Evolutionary conservation across 1,140 invertebrate species (phyloP), one percentile per base, ranked within the genome.

Genomic region (Drosophila rhopaloa): DNA sequence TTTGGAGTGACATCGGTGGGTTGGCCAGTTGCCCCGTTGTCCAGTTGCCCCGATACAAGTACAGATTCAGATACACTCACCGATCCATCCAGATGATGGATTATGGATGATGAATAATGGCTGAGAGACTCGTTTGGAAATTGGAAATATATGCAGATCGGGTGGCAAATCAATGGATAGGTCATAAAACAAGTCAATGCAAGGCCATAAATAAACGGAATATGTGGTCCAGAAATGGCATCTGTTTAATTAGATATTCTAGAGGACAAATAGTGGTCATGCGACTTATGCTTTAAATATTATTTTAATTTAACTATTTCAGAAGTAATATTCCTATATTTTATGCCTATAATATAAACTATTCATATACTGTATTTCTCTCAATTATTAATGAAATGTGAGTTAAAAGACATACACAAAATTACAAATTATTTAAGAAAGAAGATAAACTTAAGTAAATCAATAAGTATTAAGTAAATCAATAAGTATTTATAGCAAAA

Each of bases 1-100:
- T 73, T 79, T 73, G 35, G 41, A 32, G 44, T 29, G 60, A 60
- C 60, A 19, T 37, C 29, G n/a, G 8, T 32, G n/a, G 16, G 35
- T 19, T 48, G 61, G 8, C 19, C 4, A 13, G 38, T 24, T 40
- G 27, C 5, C 11, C 24, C 51, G 37, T 19, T 50, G 27, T 5
- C 11, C 24, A 57, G 37, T 19, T 50, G 32, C 16, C 41, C 41
- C 63, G 38, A 19, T 41, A 48, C 19, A 24, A 24, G 35, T 38
- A 24, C 14, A 41, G 16, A 35, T 37, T 14, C 29, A 44, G 38
- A 53, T 51, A 46, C 50, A 56, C 32, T 38, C 44, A 32, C n/a
- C 16, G 35, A 55, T 14, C 60, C 38, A 41, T 2, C 7, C 1
- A 7, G 19, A 37, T 61, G 57, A 65, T 32, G 60, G 19, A 37